Evolutionary conservation across 2,797 vertebrate species (phyloP), one percentile per base, ranked within the genome.

Genomic region (Sebastes kiyomatsui): DNA sequence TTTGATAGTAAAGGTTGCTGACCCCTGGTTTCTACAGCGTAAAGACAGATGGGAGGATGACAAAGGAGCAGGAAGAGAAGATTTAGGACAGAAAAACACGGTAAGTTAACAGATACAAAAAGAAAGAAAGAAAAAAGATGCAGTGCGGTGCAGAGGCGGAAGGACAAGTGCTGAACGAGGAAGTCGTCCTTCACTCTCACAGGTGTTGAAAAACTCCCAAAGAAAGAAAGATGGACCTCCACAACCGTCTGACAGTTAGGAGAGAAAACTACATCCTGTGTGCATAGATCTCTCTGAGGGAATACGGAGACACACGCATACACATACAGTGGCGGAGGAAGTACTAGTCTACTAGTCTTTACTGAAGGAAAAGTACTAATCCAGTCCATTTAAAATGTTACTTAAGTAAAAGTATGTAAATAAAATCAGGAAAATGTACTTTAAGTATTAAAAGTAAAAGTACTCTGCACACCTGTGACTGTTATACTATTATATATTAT

Each of bases 131-230:
- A 46, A 10, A 25, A 13, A 54, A 12, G 14, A 27, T 55, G n/a
- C 32, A 59, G 49, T 4, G 23, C 4, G 3, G 46, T 27, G 49
- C 16, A 42, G 25, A 74, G 46, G 72, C 18, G 30, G 58, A 35
- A 75, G 65, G 60, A 78, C 13, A 74, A 75, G 55, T 62, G 73
- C 27, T 79, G 71, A 35, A 59, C 2, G 42, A 56, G n/a, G 49
- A 70, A 30, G n/a, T 76, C 23, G 68, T 86, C 81, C 76, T 80
- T 88, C 83, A 83, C 56, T 75, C 23, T 46, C 20, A 60, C 33
- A 72, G 58, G 80, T 83, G 85, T 14, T 85, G 75, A 88, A 83
- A 84, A 72, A 10, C 12, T 46, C 55, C 49, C 12, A 27, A 55
- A 68, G 68, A 72, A 72, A 72, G 78, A 84, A 54, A 56, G 25